phyloP scores from a whole-genome alignment of 2,888 invertebrate genomes.

The Synergus gifuensis region DNA sequence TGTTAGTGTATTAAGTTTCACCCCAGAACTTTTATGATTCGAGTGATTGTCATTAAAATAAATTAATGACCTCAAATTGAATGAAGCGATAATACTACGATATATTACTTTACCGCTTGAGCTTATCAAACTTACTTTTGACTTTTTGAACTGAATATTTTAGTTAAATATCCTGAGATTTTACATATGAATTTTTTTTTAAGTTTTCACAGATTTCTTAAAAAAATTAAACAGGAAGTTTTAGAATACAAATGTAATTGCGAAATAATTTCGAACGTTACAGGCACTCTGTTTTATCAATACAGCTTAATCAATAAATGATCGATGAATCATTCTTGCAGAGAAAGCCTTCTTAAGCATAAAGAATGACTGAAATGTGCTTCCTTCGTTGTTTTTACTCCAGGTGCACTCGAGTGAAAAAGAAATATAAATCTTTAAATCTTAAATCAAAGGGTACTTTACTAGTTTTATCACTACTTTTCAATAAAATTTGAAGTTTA shows the following conservation, averaged over 20 bases:
- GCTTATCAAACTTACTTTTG: not conserved
- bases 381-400: conserved; percentile 9
- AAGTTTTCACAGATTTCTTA: not conserved
- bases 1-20: not conserved
- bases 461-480: too few species aligned
- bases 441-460: too few species aligned
- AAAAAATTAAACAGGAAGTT: not conserved
- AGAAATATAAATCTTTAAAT: too few species aligned
- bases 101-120: conserved; percentile 8
- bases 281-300: conserved; percentile 14
- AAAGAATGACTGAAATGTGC: not conserved
- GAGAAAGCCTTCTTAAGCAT: conserved; percentile 10
- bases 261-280: not conserved
- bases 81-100: not conserved
- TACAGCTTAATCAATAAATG: conserved; percentile 10
- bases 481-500: not conserved
- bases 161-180: not conserved
- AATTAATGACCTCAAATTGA: conserved; percentile 18
- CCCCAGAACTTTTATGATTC: not conserved
- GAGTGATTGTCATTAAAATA: not conserved
- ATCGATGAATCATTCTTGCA: conserved; percentile 23
- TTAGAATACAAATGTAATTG: not conserved
- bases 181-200: not conserved
- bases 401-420: too few species aligned
- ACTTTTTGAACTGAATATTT: too few species aligned